These are phyloP conservation scores for Chascanopsetta lugubris DNA, from an alignment of 2,113 vertebrate genomes.

Conservation along the genomic window DNA sequence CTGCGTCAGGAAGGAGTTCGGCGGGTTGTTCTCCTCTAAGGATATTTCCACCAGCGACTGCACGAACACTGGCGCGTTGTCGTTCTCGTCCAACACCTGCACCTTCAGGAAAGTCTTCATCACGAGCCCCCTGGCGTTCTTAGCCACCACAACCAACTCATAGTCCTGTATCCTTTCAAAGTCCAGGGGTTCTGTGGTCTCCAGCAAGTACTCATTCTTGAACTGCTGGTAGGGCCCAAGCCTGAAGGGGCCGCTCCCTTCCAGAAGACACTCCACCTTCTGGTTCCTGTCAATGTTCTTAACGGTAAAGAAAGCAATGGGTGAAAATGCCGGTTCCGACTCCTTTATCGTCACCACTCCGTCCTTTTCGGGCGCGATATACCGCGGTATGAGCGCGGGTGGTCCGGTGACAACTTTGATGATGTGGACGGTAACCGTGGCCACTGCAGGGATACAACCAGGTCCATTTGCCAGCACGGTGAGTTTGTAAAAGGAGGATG, in stretches of 20 bases:
- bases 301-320: slow-evolving; percentile 94
- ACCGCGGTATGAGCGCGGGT: slow-evolving; percentile 87
- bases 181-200: slow-evolving; percentile 91
- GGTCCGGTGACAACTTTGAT: slow-evolving; percentile 88
- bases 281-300: slow-evolving; percentile 88
- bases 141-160: slow-evolving; percentile 88
- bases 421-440: slow-evolving; percentile 85
- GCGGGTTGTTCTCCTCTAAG: slow-evolving; percentile 94
- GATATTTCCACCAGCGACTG: slow-evolving; percentile 88
- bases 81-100: slow-evolving; percentile 92
- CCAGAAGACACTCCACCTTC: slow-evolving; percentile 87
- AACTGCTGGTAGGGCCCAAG: slow-evolving; percentile 89
- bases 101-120: slow-evolving; percentile 87
- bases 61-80: slow-evolving; percentile 92
- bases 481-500: slow-evolving; percentile 85
- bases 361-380: slow-evolving; percentile 90
- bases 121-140: slow-evolving; percentile 81
- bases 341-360: slow-evolving; percentile 92
- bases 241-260: slow-evolving; percentile 90
- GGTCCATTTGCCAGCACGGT: slow-evolving; percentile 90
- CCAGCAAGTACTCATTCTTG: slow-evolving; percentile 91
- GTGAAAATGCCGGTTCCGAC: slow-evolving; percentile 89
- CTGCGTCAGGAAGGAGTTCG: slow-evolving; percentile 90
- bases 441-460: slow-evolving; percentile 94
- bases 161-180: slow-evolving; percentile 89